Base-by-base conservation (phyloP, 2,888 invertebrate genomes). In the Thelaira solivaga region DNA sequence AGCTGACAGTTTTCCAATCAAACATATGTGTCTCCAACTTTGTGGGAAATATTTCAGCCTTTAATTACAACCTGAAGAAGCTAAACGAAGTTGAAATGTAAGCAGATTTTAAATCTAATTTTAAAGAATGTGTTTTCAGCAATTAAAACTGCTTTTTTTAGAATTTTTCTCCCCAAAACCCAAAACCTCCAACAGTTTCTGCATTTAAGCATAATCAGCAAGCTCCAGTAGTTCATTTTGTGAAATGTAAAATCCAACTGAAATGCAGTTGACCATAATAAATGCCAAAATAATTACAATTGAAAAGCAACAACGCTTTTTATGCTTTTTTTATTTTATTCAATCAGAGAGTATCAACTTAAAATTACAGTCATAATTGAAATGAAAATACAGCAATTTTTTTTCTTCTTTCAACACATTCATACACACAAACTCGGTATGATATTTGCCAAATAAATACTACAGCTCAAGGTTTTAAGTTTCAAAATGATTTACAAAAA, bases 321-420 rank as follows among this genome's bases (percentile, higher is more conserved):
- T 5, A 3, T 13, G 11, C 6, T 0, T 39, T 39, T 13, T 39
- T 39, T 7, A 31, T 2, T 39, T 26, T 41, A 51, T 29, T 51
- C 2, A 10, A 8, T 64, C 29, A 13, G 16, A 29, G 29, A n/a
- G n/a, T n/a, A n/a, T n/a, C n/a, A n/a, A 51, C 51, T 31, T 20
- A 41, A 51, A 41, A 4, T 51, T 53, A 22, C 41, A 53, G 41
- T 53, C 13, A 20, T 34, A 53, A 53, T 53, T 65, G 53, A 65
- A 53, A 65, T 51, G 20, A 41, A 51, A 51, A 41, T 10, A 24
- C 20, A 61, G 47, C 10, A 43, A 20, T 18, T 26, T 57, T n/a
- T n/a, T n/a, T n/a, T n/a, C n/a, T n/a, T n/a, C n/a, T n/a, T n/a
- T n/a, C n/a, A n/a, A n/a, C n/a, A n/a, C n/a, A n/a, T n/a, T 26